A percentile compares a stretch with the other conserved stretches of the same genome.
phyloP scores from a whole-genome alignment of 2,888 invertebrate genomes.

The Cheilosia impressa region DNA sequence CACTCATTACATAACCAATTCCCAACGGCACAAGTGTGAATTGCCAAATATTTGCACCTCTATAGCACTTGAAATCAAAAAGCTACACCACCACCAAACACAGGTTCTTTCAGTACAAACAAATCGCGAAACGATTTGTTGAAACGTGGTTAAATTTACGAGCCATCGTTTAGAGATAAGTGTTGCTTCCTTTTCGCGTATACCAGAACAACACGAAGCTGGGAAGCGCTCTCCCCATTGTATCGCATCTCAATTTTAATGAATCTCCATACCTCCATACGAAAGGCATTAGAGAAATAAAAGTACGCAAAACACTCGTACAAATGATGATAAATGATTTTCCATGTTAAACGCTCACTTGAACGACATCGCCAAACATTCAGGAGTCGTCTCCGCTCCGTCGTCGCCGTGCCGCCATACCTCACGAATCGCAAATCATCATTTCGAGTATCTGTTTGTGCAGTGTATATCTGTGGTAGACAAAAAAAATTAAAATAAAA shows the following conservation, averaged over 20 bases:
- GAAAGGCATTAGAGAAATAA: background rate
- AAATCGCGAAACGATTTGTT: constrained; percentile 19
- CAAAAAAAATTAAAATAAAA: constrained; percentile 13
- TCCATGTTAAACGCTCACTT: constrained; percentile 31
- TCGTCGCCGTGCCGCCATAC: background rate
- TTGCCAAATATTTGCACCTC: constrained; percentile 6
- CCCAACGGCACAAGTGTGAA: background rate
- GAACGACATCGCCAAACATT: constrained; percentile 49
- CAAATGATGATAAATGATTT: constrained; percentile 51
- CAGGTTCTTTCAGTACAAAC: background rate
- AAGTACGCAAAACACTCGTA: constrained; percentile 6
- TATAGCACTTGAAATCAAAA: background rate
- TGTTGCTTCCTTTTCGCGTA: background rate
- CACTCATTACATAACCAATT: no score
- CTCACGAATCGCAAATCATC: constrained; percentile 42
- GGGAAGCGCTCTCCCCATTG: constrained; percentile 6
- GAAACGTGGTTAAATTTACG: constrained; percentile 24
- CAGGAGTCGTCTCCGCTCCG: constrained; percentile 5
- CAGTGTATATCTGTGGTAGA: constrained; percentile 29
- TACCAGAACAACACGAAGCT: background rate
- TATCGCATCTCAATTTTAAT: constrained; percentile 9
- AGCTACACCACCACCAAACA: background rate
- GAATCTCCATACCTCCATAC: constrained; percentile 4
- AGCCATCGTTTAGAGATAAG: background rate
- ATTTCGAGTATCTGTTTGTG: constrained; percentile 46